Conservation (phyloP, 2,113 vertebrate genomes). For the Gymnogyps californianus region DNA sequence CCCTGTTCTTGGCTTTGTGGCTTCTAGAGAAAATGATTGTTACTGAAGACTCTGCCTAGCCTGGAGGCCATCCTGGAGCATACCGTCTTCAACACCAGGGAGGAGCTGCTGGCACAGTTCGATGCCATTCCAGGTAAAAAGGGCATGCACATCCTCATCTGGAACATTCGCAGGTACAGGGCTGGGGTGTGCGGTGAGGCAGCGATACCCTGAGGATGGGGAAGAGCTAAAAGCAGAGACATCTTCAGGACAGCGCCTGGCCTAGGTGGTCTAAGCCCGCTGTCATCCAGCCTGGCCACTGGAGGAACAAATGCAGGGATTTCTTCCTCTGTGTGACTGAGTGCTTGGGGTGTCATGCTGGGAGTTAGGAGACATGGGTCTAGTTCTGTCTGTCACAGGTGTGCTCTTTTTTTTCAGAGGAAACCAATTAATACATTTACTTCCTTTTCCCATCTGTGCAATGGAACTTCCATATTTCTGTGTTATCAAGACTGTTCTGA, state of each 20-base stretch:
- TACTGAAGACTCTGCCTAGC: slow-evolving; percentile 81
- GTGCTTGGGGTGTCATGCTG: neutral
- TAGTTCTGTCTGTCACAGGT: neutral
- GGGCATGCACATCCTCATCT: slow-evolving; percentile 83
- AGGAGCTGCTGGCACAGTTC: slow-evolving; percentile 78
- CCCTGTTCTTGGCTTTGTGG: slow-evolving; percentile 62
- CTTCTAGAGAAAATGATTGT: slow-evolving; percentile 77
- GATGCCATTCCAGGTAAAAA: slow-evolving; percentile 80
- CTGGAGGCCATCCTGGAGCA: slow-evolving; percentile 79
- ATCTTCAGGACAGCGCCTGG: neutral
- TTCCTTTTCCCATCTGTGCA: neutral
- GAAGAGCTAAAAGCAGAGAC: neutral
- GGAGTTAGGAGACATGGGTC: neutral
- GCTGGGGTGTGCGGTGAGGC: neutral
- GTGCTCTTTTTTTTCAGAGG: neutral
- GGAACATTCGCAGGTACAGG: slow-evolving; percentile 81
- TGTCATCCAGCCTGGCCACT: neutral
- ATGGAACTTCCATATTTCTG: neutral
- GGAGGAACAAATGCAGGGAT: neutral
- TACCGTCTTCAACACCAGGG: slow-evolving; percentile 74
- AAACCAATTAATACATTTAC: neutral
- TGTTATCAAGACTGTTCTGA: neutral
- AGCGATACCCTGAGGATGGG: neutral
- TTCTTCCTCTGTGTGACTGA: neutral
- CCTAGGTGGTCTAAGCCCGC: neutral